These are phyloP conservation scores for Hemistola chrysoprasaria DNA, from an alignment of 2,888 invertebrate genomes.

Conservation along the genomic window DNA sequence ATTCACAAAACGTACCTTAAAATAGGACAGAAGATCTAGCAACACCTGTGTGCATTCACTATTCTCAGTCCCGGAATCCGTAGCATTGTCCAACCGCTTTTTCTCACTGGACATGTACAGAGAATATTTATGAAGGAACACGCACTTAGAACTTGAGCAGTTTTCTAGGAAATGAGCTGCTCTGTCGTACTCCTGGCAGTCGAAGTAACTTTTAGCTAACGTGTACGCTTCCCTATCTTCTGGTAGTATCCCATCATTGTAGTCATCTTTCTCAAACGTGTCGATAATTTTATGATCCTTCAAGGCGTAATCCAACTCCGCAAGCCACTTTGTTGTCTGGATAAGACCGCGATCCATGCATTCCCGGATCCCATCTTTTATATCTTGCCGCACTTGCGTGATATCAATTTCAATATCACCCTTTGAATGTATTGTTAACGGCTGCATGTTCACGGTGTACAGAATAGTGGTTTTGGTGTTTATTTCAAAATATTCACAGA, in stretches of 20 bases:
- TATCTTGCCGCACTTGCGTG: conserved; percentile 68
- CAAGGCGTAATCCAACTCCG: conserved; percentile 91
- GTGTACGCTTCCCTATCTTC: conserved; percentile 88
- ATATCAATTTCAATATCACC: conserved; percentile 68
- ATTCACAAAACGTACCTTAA: conserved; percentile 67
- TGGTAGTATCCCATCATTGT: conserved; percentile 65
- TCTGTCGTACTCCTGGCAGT: conserved; percentile 94
- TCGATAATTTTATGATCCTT: conserved; percentile 83
- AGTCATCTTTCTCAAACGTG: conserved; percentile 68
- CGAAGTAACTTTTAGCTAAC: conserved; percentile 94
- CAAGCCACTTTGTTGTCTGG: conserved; percentile 93
- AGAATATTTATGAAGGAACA: conserved; percentile 93
- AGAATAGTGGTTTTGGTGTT: no score
- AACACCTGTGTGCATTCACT: conserved; percentile 69
- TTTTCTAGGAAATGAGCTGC: conserved; percentile 90
- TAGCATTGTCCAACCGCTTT: conserved; percentile 90
- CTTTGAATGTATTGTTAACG: conserved; percentile 56
- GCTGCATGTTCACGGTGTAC: conserved; percentile 46
- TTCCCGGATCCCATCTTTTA: conserved; percentile 78
- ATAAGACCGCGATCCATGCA: conserved; percentile 90
- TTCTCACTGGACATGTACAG: conserved; percentile 95
- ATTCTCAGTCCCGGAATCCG: conserved; percentile 63
- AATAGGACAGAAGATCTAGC: conserved; percentile 67
- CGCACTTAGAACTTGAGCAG: conserved; percentile 86
- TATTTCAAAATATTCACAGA: no score